Conservation (phyloP, 1,140 invertebrate species). For the Heliothis virescens region DNA sequence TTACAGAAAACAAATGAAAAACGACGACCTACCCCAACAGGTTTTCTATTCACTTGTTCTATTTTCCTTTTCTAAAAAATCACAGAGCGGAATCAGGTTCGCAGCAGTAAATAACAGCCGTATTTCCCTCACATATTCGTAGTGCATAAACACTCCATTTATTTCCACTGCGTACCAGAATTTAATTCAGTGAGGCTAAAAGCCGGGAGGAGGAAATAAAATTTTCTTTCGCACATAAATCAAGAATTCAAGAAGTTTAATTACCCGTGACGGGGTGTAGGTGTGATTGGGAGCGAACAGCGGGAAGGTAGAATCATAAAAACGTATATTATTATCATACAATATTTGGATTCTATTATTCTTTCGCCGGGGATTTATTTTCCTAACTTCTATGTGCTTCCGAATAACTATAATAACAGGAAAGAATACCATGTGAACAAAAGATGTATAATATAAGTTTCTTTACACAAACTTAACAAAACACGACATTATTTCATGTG, state of each 20-base stretch:
- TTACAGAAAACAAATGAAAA: background rate
- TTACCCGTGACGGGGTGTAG: conserved; percentile 19
- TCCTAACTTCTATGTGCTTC: no score
- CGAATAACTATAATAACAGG: no score
- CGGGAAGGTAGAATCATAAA: background rate
- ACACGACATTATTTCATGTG: no score
- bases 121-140: conserved; percentile 6
- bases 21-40: background rate
- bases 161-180: conserved; percentile 16
- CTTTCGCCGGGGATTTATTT: no score
- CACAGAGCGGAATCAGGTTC: background rate
- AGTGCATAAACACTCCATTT: conserved; percentile 33
- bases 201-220: conserved; percentile 37
- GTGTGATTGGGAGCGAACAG: conserved; percentile 5
- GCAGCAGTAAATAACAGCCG: conserved; percentile 2
- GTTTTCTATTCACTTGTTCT: no score
- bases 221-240: conserved; percentile 46
- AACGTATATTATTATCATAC: background rate
- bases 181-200: conserved; percentile 40
- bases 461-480: no score
- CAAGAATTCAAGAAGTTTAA: conserved; percentile 47
- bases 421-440: no score
- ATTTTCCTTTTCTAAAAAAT: background rate
- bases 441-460: no score
- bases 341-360: no score